Base-by-base conservation (phyloP, 2,888 invertebrate genomes). In the Andrena marginata region DNA sequence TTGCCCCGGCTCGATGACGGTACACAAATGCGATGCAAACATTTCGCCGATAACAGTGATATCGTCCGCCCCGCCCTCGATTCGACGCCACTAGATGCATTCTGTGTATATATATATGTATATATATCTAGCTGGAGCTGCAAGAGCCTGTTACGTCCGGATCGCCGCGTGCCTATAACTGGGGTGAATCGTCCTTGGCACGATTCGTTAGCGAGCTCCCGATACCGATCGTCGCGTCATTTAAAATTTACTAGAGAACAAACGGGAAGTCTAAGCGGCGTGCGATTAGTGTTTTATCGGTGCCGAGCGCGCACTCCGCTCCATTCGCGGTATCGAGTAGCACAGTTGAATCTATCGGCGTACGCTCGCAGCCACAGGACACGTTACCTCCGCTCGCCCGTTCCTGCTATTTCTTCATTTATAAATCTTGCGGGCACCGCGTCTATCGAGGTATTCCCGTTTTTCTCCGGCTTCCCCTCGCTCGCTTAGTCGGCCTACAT, bases 121-220 rank as follows among this genome's bases (percentile, higher is more conserved):
- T 42, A 23, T 64, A 42, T 23, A 64, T 26, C 42, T 42, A 42
- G 64, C 6, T 64, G 23, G 42, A 23, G 23, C 10, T 23, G 23
- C 23, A 23, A 56, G 23, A 56, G 23, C 23, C 56, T 2, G 59
- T 59, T 59, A 59, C 69, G 69, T 23, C 10, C 51, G 51, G 31
- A 31, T 6, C 10, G 54, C 59, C 48, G 49, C 26, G 26, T 20
- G 54, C 23, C n/a, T 16, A 23, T 35, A 3, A 23, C 63, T 16
- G 23, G 23, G 35, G 29, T 31, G 26, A 49, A 13, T 29, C 42
- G 29, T 20, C 63, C 72, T 54, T 79, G 78, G 60, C 70, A 79
- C 51, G n/a, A 77, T 80, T 80, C 10, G 49, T 56, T 64, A 4
- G 2, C 23, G 16, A 42, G 29, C 10, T 23, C 23, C 23, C 23